Evolutionary conservation across 2,888 invertebrate genomes (phyloP).

Genomic region (Podotricha telesiphe): DNA sequence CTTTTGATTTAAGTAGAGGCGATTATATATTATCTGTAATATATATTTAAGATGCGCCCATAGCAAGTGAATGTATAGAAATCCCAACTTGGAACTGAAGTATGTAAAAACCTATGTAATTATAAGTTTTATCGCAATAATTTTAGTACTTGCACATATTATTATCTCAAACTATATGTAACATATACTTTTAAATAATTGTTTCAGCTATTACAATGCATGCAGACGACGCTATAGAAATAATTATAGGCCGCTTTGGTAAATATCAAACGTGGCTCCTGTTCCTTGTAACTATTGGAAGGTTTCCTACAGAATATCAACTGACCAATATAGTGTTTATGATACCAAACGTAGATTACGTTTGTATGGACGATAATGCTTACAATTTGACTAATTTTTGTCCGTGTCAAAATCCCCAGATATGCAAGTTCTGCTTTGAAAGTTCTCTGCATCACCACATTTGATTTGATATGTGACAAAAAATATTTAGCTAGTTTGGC

Average conservation of each 20-base stretch:
- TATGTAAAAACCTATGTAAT: too few relatives aligned
- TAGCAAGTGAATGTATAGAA: too few relatives aligned
- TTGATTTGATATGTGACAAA: conserved; percentile 84
- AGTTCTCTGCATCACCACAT: conserved; percentile 84
- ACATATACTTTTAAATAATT: neutral
- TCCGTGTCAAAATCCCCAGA: conserved; percentile 72
- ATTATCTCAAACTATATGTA: too few relatives aligned
- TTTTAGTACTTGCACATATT: too few relatives aligned
- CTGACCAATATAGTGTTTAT: conserved; percentile 83
- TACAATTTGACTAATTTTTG: conserved; percentile 68
- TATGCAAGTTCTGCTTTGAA: conserved; percentile 78
- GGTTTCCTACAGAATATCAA: conserved; percentile 83
- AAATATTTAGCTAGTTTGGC: conserved; percentile 80
- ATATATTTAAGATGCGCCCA: too few relatives aligned
- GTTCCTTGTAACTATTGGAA: conserved; percentile 75
- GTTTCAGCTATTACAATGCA: conserved; percentile 40
- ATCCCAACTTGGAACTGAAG: too few relatives aligned
- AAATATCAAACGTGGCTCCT: conserved; percentile 82
- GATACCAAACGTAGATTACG: conserved; percentile 78
- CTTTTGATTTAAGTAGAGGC: too few relatives aligned
- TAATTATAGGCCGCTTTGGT: conserved; percentile 80
- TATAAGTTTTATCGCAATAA: too few relatives aligned
- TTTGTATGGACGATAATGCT: conserved; percentile 65
- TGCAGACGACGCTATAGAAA: conserved; percentile 63
- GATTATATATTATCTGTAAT: too few relatives aligned